These are phyloP conservation scores for Triplophysa yarkandensis DNA, from an alignment of 2,797 vertebrate species.

Conservation along the genomic window DNA sequence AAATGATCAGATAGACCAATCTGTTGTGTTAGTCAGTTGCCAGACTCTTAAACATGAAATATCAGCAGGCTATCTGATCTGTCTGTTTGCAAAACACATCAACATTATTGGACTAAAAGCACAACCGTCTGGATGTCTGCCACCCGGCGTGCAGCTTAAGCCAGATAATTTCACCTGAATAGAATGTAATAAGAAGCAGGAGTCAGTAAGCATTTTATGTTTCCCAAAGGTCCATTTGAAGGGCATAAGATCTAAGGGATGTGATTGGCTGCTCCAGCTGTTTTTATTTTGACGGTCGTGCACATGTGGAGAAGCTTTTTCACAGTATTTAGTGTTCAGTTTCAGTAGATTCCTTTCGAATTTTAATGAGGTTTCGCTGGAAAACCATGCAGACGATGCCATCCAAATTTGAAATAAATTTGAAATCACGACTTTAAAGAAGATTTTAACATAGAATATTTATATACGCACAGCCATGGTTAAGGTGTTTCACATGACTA, in stretches of 20 bases:
- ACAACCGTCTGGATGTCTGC: neutral
- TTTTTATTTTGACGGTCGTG: slow-evolving; percentile 33
- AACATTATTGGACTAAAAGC: slow-evolving; percentile 15
- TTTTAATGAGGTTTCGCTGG: neutral
- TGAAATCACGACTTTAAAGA: no score
- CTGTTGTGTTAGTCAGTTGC: neutral
- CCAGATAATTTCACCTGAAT: neutral
- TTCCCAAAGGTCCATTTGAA: slow-evolving; percentile 12
- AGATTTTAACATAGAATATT: no score
- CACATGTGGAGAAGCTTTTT: slow-evolving; percentile 14
- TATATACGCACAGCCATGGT: no score
- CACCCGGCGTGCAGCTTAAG: neutral
- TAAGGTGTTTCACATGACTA: no score
- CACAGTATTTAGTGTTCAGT: neutral
- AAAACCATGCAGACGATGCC: neutral
- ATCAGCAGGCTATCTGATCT: slow-evolving; percentile 4
- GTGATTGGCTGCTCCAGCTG: slow-evolving; percentile 23
- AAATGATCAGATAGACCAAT: neutral
- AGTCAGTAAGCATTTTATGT: neutral
- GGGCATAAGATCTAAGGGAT: slow-evolving; percentile 5
- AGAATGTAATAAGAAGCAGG: neutral
- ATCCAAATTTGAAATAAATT: no score
- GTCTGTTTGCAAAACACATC: neutral
- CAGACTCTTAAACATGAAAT: neutral
- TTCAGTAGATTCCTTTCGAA: slow-evolving; percentile 3